These are phyloP conservation scores for Scaptodrosophila latifasciaeformis DNA, from an alignment of 2,888 invertebrate species.

Conservation along the genomic window DNA sequence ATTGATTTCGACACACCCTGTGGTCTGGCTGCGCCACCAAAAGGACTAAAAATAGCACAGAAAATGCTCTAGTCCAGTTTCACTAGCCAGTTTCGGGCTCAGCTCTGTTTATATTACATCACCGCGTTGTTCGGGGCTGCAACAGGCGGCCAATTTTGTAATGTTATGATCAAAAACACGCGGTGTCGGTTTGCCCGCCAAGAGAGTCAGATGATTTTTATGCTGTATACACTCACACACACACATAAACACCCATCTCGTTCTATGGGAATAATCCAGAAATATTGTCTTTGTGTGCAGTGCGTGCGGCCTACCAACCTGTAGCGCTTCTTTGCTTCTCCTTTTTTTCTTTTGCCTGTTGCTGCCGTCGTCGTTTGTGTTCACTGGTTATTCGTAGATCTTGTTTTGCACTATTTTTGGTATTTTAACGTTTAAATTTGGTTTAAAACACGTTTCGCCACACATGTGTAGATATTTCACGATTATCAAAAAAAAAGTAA, in stretches of 20 bases:
- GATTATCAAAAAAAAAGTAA: neutral
- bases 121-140: too few species aligned
- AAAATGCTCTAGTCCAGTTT: too few species aligned
- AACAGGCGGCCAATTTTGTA: too few species aligned
- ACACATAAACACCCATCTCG: neutral
- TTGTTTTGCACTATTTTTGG: neutral
- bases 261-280: neutral
- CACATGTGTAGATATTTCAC: neutral
- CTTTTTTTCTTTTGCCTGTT: neutral
- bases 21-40: too few species aligned
- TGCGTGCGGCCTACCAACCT: neutral
- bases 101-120: too few species aligned
- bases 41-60: too few species aligned
- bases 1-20: too few species aligned
- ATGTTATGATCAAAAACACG: too few species aligned
- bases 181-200: too few species aligned
- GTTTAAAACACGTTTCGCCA: neutral
- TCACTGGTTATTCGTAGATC: neutral
- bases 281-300: neutral
- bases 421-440: too few species aligned
- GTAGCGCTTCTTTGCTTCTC: slow-evolving; percentile 4
- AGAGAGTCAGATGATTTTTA: slow-evolving; percentile 11
- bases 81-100: too few species aligned
- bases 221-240: slow-evolving; percentile 1
- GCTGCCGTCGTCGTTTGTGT: neutral